Percentiles rank a stretch among this genome's conserved stretches.
These are phyloP conservation scores for Bradysia coprophila DNA, from an alignment of 1,140 invertebrate species.

Conservation along the genomic window DNA sequence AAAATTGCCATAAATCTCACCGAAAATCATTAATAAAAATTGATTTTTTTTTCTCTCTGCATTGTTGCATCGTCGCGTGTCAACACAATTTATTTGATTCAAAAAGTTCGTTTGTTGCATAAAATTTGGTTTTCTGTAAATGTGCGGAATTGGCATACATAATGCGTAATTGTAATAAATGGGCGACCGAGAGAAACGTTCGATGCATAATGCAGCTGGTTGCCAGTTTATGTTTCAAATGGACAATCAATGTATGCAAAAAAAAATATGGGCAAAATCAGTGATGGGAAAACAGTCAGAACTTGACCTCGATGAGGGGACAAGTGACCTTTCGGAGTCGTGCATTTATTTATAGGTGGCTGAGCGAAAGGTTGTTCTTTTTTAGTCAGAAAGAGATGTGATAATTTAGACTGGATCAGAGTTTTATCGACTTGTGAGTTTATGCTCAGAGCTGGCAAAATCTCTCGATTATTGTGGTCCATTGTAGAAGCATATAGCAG, in stretches of 20 bases:
- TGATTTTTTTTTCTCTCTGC: neutral
- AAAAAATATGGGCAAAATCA: neutral
- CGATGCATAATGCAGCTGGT: neutral
- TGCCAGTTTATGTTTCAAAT: neutral
- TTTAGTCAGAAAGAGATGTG: neutral
- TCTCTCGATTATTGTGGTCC: neutral
- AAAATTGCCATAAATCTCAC: no score
- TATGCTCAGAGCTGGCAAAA: neutral
- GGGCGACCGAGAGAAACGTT: neutral
- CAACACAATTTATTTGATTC: neutral
- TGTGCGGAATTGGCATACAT: no score
- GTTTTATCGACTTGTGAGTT: no score
- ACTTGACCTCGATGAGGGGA: neutral
- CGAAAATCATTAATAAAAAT: no score
- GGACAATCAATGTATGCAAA: neutral
- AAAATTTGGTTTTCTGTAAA: neutral
- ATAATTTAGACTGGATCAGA: no score
- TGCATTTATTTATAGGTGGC: no score
- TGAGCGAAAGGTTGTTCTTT: neutral
- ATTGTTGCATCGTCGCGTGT: neutral
- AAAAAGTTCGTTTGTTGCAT: neutral
- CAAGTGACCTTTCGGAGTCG: neutral
- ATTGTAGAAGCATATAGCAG: neutral
- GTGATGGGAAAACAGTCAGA: neutral
- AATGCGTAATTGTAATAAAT: neutral